Base-by-base conservation (phyloP, 2,888 invertebrate species). In the Drosophila prolongata region DNA sequence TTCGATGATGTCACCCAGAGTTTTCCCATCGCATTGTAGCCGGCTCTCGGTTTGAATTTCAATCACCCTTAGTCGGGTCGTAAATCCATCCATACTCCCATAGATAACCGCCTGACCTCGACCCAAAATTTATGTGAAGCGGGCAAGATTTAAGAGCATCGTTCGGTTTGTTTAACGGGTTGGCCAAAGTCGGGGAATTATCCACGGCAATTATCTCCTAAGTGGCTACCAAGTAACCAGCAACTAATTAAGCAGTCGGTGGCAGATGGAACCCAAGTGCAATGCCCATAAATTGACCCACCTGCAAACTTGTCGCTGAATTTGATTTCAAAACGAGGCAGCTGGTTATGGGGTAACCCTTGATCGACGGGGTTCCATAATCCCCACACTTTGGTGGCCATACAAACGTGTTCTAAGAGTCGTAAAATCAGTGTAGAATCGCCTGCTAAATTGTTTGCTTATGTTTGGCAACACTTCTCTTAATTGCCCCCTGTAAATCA, bases 401-500 rank as follows among this genome's bases (percentile, higher is more conserved):
- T 64, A 50, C 52, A 62, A 54, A 37, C 67, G 35, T 54, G 66
- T 66, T 66, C 67, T 66, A 42, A 66, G 35, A 54, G 27, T 42
- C 40, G 35, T 66, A 66, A 54, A 66, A 66, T 38, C 53, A 1
- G 35, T 47, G 47, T 62, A 62, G 62, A 62, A 62, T 60, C 16
- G 52, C 52, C 65, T 37, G 24, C 27, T 66, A 66, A 66, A 66
- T 66, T 66, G 67, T 66, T 66, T 54, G 66, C 67, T 54, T 54
- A 66, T 66, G 46, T 66, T 54, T 37, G 53, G 67, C 53, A 66
- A 66, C 70, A 70, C 69, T 61, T 70, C 49, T 67, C 66, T 56
- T 50, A 71, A 71, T 64, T 62, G 72, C 62, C 66, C 27, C 35
- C 66, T 65, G 55, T 55, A 66, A 66, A 66, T 66, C 66, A n/a